phyloP scores from a whole-genome alignment of 2,797 vertebrate species.

The Tapera naevia region DNA sequence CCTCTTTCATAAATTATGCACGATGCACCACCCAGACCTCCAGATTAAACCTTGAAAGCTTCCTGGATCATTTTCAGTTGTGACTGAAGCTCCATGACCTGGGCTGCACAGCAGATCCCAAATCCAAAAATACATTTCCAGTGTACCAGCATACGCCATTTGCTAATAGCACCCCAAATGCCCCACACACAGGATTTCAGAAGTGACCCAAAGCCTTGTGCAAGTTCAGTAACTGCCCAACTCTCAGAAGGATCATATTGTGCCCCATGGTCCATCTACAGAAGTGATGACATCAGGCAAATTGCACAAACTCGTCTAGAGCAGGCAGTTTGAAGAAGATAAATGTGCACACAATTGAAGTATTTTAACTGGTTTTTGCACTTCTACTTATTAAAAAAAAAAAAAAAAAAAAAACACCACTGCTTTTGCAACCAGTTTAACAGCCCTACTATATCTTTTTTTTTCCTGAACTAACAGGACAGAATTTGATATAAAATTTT shows the following conservation, averaged over 20 bases:
- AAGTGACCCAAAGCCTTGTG: background rate
- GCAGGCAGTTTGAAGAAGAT: background rate
- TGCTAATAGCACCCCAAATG: background rate
- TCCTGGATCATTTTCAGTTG: background rate
- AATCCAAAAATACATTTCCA: background rate
- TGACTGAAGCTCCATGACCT: background rate
- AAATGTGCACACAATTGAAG: background rate
- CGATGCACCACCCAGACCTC: background rate
- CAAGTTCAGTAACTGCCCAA: background rate
- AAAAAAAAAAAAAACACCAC: too few species aligned
- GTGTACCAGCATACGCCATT: rapidly evolving
- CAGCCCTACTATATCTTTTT: background rate
- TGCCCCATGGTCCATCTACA: background rate
- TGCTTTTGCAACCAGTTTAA: background rate
- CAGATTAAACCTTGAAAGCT: background rate
- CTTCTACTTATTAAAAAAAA: background rate
- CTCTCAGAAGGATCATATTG: background rate
- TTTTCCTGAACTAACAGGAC: background rate
- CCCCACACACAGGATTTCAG: background rate
- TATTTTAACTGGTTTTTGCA: background rate
- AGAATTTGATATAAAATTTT: background rate
- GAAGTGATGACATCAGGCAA: background rate
- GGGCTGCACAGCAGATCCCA: background rate
- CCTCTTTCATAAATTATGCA: background rate
- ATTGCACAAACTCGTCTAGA: background rate